Evolutionary conservation across 2,797 vertebrate genomes (phyloP).

Genomic region (Microhierax caerulescens): DNA sequence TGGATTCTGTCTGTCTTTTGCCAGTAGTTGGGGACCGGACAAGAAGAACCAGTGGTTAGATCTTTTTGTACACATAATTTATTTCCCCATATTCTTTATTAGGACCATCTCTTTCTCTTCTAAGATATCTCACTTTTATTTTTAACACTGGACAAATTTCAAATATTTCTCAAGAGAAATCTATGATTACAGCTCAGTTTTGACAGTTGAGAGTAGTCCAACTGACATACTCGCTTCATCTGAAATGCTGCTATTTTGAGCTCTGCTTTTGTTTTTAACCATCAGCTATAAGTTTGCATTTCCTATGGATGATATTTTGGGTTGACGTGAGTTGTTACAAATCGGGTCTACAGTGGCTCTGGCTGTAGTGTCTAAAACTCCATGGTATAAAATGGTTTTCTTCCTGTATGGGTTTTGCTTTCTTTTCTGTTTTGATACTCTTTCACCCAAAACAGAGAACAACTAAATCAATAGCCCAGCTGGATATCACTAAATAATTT

Average conservation of each 20-base stretch:
- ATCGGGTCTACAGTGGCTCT: neutral
- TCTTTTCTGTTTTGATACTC: neutral
- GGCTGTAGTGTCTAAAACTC: neutral
- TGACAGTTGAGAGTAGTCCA: constrained; percentile 37
- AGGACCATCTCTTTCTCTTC: neutral
- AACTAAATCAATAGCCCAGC: neutral
- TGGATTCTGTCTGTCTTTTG: neutral
- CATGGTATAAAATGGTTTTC: neutral
- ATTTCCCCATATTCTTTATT: neutral
- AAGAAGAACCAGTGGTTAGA: neutral
- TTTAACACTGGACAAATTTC: constrained; percentile 31
- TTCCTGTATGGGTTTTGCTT: neutral
- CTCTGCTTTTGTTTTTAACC: constrained; percentile 29
- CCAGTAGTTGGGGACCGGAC: neutral
- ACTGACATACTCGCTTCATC: neutral
- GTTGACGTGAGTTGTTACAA: neutral
- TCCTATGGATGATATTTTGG: constrained; percentile 2
- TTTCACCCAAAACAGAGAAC: neutral
- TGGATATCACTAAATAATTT: neutral
- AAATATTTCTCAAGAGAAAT: constrained; percentile 19
- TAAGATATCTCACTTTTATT: constrained; percentile 11
- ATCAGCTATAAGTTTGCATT: constrained; percentile 9
- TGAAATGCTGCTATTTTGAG: constrained; percentile 44
- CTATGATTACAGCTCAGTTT: constrained; percentile 12
- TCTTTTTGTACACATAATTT: neutral